Base-by-base conservation (phyloP, 2,888 invertebrate species). In the Myopa tessellatipennis region DNA sequence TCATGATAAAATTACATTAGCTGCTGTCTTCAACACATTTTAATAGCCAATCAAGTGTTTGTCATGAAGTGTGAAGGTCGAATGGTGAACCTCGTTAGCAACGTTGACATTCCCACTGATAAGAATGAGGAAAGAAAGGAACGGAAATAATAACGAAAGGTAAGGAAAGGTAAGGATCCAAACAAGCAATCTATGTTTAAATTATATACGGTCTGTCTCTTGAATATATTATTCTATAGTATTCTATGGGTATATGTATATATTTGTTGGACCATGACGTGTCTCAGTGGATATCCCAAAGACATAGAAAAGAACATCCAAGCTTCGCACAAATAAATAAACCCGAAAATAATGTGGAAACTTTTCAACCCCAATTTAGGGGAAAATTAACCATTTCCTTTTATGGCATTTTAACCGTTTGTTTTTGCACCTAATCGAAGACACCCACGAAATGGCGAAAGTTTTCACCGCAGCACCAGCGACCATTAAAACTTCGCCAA, bases 341-440 rank as follows among this genome's bases (percentile, higher is more conserved):
- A 58, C 18, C 5, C 58, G 58, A 58, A 50, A 69, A n/a, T 26
- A 69, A 50, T 69, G 40, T 18, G 10, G 58, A 72, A 72, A 72
- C 60, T 72, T 72, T 72, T 36, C 61, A 26, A 72, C 60, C 40
- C 36, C 60, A 71, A 71, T 72, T 60, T 72, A 40, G 60, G 38
- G 60, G 36, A 60, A 67, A 74, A 65, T 75, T 55, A 75, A 38
- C 68, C 67, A 68, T 75, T 68, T 75, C 67, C 36, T 58, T 68
- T 75, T 68, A 58, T 69, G 68, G 45, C 60, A 38, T 58, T 75
- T 68, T 60, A 75, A 60, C 68, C 34, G 60, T 69, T 75, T 75
- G 65, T 60, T 75, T 69, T 69, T 75, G 58, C 69, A 60, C 75
- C 75, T 60, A 68, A 69, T 60, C 68, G 45, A 34, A 69, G 36